Evolutionary conservation across 2,888 invertebrate genomes (phyloP).

Genomic region (Altica lythri): DNA sequence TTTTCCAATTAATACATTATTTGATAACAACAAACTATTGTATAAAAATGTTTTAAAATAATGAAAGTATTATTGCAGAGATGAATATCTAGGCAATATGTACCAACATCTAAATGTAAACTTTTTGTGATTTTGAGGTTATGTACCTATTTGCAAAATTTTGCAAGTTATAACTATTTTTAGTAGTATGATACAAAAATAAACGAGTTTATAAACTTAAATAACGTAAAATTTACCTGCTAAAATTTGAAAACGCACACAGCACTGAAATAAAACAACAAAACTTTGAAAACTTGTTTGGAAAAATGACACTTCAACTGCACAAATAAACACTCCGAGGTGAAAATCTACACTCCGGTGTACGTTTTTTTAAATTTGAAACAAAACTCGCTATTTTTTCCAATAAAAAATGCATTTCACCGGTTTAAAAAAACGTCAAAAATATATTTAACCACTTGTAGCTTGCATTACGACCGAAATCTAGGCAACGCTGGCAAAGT

Average conservation of each 20-base stretch:
- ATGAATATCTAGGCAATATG: too few species aligned
- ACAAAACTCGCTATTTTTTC: conserved; percentile 11
- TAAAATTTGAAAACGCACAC: conserved; percentile 3
- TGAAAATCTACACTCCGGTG: background rate
- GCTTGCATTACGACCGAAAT: conserved; percentile 35
- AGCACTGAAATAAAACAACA: conserved; percentile 7
- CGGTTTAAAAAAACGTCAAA: conserved; percentile 38
- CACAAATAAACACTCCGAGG: conserved; percentile 1
- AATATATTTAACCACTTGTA: conserved; percentile 50
- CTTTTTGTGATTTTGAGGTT: conserved; percentile 7
- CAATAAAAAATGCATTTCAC: conserved; percentile 36
- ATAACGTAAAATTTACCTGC: conserved; percentile 4
- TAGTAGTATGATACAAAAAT: too few species aligned
- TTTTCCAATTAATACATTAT: too few species aligned
- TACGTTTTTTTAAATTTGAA: background rate
- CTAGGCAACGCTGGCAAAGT: conserved; percentile 39
- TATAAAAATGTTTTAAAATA: too few species aligned
- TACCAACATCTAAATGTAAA: too few species aligned
- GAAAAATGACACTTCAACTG: conserved; percentile 11
- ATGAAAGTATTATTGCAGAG: too few species aligned
- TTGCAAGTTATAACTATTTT: too few species aligned
- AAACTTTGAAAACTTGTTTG: conserved; percentile 9
- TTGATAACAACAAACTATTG: too few species aligned
- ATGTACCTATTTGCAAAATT: too few species aligned
- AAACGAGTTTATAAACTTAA: too few species aligned